Evolutionary conservation across 2,113 vertebrate species (phyloP).

Genomic region (Reinhardtius hippoglossoides): DNA sequence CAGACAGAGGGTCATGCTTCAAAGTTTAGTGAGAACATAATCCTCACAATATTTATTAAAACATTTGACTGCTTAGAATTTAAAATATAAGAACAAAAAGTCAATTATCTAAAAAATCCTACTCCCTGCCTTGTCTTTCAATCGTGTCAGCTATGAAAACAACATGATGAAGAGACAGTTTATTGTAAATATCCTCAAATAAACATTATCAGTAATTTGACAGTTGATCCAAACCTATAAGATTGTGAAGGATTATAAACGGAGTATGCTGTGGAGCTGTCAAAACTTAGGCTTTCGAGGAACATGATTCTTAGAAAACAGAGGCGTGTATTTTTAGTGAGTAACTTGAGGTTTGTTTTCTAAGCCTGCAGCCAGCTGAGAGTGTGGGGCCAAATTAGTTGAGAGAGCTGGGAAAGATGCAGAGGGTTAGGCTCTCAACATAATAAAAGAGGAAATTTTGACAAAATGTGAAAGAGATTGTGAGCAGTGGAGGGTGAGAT

Average conservation of each 20-base stretch:
- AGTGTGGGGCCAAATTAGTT: constrained; percentile 44
- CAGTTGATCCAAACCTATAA: neutral
- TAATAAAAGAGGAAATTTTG: neutral
- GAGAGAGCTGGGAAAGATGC: neutral
- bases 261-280: neutral
- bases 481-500: neutral
- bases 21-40: no score
- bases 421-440: neutral
- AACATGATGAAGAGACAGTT: no score
- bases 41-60: no score
- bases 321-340: constrained; percentile 50
- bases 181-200: neutral
- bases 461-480: neutral
- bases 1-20: no score
- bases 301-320: constrained; percentile 64
- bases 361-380: constrained; percentile 26
- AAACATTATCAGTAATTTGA: no score
- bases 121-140: no score
- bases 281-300: constrained; percentile 21
- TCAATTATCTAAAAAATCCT: no score
- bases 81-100: no score
- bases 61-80: no score
- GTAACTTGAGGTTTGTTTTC: constrained; percentile 62
- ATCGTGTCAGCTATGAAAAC: no score
- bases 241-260: neutral